These are phyloP conservation scores for Eledona agricola DNA, from an alignment of 2,888 invertebrate genomes.

Conservation along the genomic window DNA sequence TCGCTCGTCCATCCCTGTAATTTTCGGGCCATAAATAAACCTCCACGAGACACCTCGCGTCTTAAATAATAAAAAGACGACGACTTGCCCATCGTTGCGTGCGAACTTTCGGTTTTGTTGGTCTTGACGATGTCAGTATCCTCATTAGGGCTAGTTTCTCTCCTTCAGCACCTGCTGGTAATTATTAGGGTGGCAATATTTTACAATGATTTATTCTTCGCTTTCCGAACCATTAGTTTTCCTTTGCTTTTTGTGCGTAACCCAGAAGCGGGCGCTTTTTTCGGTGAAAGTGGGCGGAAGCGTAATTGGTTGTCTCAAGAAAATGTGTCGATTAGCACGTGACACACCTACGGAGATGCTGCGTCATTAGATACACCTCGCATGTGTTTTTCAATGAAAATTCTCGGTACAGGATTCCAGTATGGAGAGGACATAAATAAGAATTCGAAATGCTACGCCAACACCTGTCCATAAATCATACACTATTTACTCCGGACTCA, in stretches of 20 bases:
- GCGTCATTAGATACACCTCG: conserved; percentile 23
- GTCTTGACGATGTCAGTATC: conserved; percentile 17
- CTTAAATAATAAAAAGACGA: conserved; percentile 9
- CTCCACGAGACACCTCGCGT: conserved; percentile 10
- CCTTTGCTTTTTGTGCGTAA: conserved; percentile 19
- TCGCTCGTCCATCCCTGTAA: conserved; percentile 8
- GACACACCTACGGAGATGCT: conserved; percentile 21
- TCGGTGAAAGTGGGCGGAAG: conserved; percentile 9
- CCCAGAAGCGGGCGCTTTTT: conserved; percentile 10
- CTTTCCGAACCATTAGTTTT: conserved; percentile 26
- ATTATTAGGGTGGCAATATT: conserved; percentile 25
- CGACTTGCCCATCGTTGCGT: background rate
- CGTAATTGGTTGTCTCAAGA: conserved; percentile 2
- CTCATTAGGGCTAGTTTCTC: conserved; percentile 11
- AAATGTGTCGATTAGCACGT: conserved; percentile 29
- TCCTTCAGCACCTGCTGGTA: conserved; percentile 8
- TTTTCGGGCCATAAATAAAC: conserved; percentile 20
- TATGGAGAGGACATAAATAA: conserved; percentile 35
- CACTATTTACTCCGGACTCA: conserved; percentile 32
- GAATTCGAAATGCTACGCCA: conserved; percentile 38
- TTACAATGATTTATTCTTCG: conserved; percentile 18
- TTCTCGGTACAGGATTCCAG: conserved; percentile 22
- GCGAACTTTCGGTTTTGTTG: conserved; percentile 11
- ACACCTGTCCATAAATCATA: conserved; percentile 39
- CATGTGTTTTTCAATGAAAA: conserved; percentile 27